Evolutionary conservation across 1,140 invertebrate species (phyloP), one percentile per base, ranked within the genome.

Genomic region (Myzus persicae): DNA sequence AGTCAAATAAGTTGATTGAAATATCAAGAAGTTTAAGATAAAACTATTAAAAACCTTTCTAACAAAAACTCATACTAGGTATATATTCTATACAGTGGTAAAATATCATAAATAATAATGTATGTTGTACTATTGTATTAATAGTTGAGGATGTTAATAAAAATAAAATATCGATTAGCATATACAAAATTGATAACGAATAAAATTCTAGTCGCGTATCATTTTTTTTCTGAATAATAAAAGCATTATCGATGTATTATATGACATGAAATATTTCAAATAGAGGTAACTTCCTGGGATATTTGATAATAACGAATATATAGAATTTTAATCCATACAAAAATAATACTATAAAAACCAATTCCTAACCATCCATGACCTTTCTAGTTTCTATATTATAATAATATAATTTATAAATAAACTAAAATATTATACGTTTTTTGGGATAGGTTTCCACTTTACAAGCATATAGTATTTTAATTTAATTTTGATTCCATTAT

Each of bases 281-380:
- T n/a, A 90, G 48, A 22, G 14, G 26, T n/a, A n/a, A 90, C 54
- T 90, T 90, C 89, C 89, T 67, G 51, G 38, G 24, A 90, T 14
- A 59, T 67, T 67, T 26, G 54, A 42, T 67, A 67, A 90, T 90
- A 42, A 90, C 38, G 51, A 90, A 42, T 90, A 42, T 90, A 67
- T 42, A 42, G 87, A 89, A 89, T 89, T 48, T 89, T 51, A 40
- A 89, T 89, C 24, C n/a, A 51, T 40, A 90, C 88, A 90, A 90
- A 90, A 67, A 42, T 90, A 67, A 90, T 67, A 90, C 14, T 24
- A 31, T 90, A 36, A 40, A 44, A n/a, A 90, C 42, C 89, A 40
- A 67, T 40, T 26, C 22, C 46, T 51, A 88, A n/a, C 44, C 44
- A 88, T 46, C 11, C 59, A n/a, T 36, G 8, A n/a, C 44, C 31